Evolutionary conservation across 2,888 invertebrate genomes (phyloP).

Genomic region (Halocaridina rubra): DNA sequence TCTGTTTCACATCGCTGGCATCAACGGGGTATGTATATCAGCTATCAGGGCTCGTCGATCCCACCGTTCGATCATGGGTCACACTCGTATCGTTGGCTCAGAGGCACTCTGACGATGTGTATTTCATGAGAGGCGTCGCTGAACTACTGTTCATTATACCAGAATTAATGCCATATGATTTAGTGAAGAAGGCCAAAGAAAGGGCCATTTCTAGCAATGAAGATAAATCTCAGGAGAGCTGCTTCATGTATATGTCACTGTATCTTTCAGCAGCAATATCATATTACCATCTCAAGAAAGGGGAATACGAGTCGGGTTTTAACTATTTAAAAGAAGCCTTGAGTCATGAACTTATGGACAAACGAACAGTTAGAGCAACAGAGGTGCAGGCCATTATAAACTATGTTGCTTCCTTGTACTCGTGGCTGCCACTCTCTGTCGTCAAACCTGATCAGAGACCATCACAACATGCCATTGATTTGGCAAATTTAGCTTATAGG

Average conservation of each 20-base stretch:
- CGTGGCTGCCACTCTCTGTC: conserved; percentile 41
- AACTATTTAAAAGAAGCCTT: conserved; percentile 14
- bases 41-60: conserved; percentile 28
- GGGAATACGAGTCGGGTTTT: conserved; percentile 22
- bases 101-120: conserved; percentile 2
- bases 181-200: conserved; percentile 22
- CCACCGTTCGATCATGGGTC: conserved; percentile 38
- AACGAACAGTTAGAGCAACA: conserved; percentile 46
- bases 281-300: conserved; percentile 34
- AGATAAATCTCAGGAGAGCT: conserved; percentile 9
- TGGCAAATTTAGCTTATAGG: conserved; percentile 32
- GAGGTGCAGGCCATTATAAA: conserved; percentile 47
- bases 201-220: background rate
- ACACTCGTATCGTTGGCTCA: conserved; percentile 37
- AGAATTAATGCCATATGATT: conserved; percentile 33
- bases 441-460: background rate
- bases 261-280: conserved; percentile 33
- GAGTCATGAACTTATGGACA: conserved; percentile 17
- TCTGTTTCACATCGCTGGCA: conserved; percentile 9
- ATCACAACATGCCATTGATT: conserved; percentile 5
- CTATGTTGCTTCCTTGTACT: conserved; percentile 53
- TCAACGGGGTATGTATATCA: conserved; percentile 41
- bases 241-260: conserved; percentile 5
- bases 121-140: conserved; percentile 46
- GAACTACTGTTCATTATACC: conserved; percentile 44